Conservation (phyloP, 2,797 vertebrate genomes). For the Benthosema pterotum region DNA sequence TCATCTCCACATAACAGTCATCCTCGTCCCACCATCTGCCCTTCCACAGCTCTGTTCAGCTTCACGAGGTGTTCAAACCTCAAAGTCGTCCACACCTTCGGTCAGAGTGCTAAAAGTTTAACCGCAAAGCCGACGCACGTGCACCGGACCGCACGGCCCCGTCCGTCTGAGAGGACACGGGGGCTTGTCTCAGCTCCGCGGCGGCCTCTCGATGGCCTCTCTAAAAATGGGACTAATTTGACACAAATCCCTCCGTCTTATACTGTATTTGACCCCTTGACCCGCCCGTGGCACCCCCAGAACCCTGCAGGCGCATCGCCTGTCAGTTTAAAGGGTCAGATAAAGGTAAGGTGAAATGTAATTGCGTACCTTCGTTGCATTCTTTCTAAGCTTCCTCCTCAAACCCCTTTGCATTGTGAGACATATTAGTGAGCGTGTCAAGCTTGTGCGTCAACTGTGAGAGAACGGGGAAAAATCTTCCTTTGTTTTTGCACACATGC, state of each 20-base stretch:
- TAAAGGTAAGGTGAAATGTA: slow-evolving; percentile 72
- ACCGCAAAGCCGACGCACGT: slow-evolving; percentile 4
- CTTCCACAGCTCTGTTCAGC: background rate
- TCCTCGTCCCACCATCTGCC: background rate
- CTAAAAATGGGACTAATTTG: slow-evolving; percentile 73
- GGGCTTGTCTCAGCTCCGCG: slow-evolving; percentile 27
- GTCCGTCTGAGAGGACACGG: slow-evolving; percentile 22
- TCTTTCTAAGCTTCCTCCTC: slow-evolving; percentile 66
- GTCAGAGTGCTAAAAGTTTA: slow-evolving; percentile 10
- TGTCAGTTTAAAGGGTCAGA: slow-evolving; percentile 78
- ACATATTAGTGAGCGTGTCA: slow-evolving; percentile 39
- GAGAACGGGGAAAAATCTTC: slow-evolving; percentile 34
- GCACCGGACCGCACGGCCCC: slow-evolving; percentile 11
- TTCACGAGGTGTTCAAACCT: no score
- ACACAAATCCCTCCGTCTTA: slow-evolving; percentile 74
- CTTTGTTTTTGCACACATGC: slow-evolving; percentile 20
- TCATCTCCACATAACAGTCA: background rate
- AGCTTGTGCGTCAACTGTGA: slow-evolving; percentile 14
- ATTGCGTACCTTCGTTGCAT: slow-evolving; percentile 68
- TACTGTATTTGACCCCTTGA: slow-evolving; percentile 71
- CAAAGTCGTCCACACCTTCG: background rate
- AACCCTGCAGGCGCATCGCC: slow-evolving; percentile 69
- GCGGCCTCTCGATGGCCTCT: slow-evolving; percentile 45
- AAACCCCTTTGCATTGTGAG: slow-evolving; percentile 61
- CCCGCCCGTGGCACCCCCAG: slow-evolving; percentile 58